phyloP scores from a whole-genome alignment of 2,888 invertebrate species.

The Agelastica alni region DNA sequence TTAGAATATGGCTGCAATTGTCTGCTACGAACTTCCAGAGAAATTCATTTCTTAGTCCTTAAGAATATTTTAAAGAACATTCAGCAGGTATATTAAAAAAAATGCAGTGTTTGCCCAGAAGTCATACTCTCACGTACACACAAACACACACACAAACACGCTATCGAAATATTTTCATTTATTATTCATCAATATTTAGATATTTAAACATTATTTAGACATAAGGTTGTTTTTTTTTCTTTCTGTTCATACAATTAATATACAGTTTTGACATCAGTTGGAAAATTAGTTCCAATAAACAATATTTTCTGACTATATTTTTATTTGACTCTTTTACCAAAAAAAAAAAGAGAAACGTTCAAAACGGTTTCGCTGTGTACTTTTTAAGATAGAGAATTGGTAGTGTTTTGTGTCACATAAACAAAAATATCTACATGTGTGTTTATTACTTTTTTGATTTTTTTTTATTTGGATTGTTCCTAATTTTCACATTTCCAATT shows the following conservation, averaged over 20 bases:
- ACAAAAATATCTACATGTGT: background rate
- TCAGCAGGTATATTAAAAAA: constrained; percentile 28
- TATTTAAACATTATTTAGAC: constrained; percentile 9
- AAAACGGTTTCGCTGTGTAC: constrained; percentile 1
- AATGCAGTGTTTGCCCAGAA: constrained; percentile 6
- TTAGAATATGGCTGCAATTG: constrained; percentile 44
- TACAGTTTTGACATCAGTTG: constrained; percentile 10
- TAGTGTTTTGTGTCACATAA: background rate
- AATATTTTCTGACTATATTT: constrained; percentile 1
- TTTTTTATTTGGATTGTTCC: background rate
- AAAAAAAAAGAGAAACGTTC: too few species aligned
- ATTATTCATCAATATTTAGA: constrained; percentile 5
- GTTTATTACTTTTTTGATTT: constrained; percentile 1
- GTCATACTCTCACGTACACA: constrained; percentile 5
- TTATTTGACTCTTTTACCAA: constrained; percentile 10
- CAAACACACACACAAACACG: background rate
- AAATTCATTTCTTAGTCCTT: constrained; percentile 40
- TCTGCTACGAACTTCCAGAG: constrained; percentile 38
- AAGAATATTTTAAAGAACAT: constrained; percentile 40
- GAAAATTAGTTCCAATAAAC: constrained; percentile 16
- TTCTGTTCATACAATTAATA: constrained; percentile 6
- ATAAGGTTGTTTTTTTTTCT: constrained; percentile 4
- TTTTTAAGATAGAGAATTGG: background rate
- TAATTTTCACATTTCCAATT: background rate
- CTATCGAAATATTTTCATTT: too few species aligned